A percentile compares a stretch with the other conserved stretches of the same genome.
Evolutionary conservation across 2,888 invertebrate species (phyloP).

Genomic region (Andrena hattorfiana): DNA sequence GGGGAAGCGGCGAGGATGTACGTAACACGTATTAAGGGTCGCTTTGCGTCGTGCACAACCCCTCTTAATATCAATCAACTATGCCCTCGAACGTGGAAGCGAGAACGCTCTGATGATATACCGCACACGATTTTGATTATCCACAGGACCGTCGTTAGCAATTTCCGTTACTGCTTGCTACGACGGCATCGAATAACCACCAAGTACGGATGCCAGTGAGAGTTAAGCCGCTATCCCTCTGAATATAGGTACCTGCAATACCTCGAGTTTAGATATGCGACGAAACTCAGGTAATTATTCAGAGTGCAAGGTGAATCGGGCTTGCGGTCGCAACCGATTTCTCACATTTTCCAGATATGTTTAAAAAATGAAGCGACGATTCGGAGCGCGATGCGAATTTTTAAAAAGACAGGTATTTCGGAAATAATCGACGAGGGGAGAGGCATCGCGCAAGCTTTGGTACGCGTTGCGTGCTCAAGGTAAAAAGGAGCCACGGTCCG

Average conservation of each 20-base stretch:
- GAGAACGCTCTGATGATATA: constrained; percentile 31
- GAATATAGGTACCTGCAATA: constrained; percentile 7
- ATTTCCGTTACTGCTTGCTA: constrained; percentile 48
- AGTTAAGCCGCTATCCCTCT: constrained; percentile 50
- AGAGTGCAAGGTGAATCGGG: background rate
- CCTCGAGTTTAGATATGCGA: constrained; percentile 32
- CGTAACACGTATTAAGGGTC: background rate
- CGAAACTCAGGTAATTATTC: background rate
- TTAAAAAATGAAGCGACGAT: background rate
- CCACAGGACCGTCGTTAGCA: constrained; percentile 57
- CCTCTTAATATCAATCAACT: constrained; percentile 38
- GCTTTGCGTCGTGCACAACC: background rate
- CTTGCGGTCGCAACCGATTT: background rate
- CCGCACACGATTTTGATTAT: constrained; percentile 56
- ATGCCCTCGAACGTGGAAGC: constrained; percentile 1
- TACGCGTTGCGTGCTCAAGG: background rate
- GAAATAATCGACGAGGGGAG: background rate
- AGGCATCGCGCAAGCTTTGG: background rate
- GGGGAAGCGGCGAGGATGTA: background rate
- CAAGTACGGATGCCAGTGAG: constrained; percentile 46
- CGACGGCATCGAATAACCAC: constrained; percentile 57
- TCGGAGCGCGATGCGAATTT: background rate
- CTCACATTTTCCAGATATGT: background rate
- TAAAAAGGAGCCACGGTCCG: background rate
- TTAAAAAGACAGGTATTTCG: background rate